These are phyloP conservation scores for Carlito syrichta DNA, from an alignment of 2,113 vertebrate genomes.

Conservation along the genomic window DNA sequence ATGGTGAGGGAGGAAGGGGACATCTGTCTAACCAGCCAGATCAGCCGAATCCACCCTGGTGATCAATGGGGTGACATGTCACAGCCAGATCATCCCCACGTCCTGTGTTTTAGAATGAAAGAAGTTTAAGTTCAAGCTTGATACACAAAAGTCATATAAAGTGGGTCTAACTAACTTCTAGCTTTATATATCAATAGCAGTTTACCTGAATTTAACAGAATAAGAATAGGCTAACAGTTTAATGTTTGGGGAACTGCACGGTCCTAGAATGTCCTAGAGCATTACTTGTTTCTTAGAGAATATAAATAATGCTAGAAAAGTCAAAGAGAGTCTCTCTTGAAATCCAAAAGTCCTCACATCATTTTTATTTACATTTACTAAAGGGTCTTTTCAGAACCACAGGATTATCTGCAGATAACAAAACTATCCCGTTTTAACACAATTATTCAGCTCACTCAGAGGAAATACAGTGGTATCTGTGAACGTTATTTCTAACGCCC, in stretches of 20 bases:
- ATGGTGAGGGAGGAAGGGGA: no score
- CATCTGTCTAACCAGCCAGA: no score
- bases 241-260: background rate
- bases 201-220: slow-evolving; percentile 6
- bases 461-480: background rate
- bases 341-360: background rate
- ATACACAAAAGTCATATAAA: background rate
- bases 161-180: background rate
- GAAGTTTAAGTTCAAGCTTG: background rate
- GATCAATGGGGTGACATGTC: no score
- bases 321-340: background rate
- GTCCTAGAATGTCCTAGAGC: background rate
- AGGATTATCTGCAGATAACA: background rate
- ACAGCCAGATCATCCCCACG: no score
- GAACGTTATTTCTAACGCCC: background rate
- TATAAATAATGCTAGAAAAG: background rate
- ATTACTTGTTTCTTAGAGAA: background rate
- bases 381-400: background rate
- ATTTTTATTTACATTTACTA: slow-evolving; percentile 2
- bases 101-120: background rate
- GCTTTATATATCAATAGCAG: background rate
- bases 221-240: background rate
- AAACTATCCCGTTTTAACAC: background rate
- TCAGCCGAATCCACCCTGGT: no score
- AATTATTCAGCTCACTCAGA: background rate